Evolutionary conservation across 2,888 invertebrate species (phyloP), one percentile per base, ranked within the genome.

Genomic region (Allygus modestus): DNA sequence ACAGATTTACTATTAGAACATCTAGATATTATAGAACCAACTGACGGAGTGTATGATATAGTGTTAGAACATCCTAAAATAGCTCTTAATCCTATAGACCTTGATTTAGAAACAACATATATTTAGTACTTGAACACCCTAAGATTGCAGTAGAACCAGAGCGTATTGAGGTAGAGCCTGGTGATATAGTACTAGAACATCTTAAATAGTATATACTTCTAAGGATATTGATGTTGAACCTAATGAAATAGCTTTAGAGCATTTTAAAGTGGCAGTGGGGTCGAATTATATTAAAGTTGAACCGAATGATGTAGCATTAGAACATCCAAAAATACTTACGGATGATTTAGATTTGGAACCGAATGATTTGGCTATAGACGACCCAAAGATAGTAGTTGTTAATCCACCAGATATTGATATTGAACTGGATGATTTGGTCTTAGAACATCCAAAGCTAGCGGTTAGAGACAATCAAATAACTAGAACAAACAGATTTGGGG

Each of bases 101-200:
- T 73, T 2, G 41, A 69, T 69, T 15, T 73, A 11, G 73, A 73
- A 41, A 4, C 73, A 28, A 20, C n/a, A 26, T 9, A 26, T 9
- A 73, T 73, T 20, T 73, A 41, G 5, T 20, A 9, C 11, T 41
- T 41, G 73, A 73, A 23, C 73, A 73, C n/a, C 73, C 73, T 15
- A 73, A 41, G 73, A 15, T 69, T 23, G 28, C 17, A 9, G 15
- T 23, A 23, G 73, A 73, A 41, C 37, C 73, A 11, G 1, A 33
- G 1, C 0, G 41, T 73, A 73, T 41, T 73, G 41, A 73, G n/a
- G 41, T 73, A 20, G 41, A 73, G 23, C 41, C 73, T 15, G n/a
- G 2, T 20, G 41, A 73, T 73, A n/a, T 73, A 2, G 73, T 73
- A 1, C 1, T 41, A 37, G 73, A 73, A 37, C 73, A 41, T 41